Evolutionary conservation across 2,888 invertebrate species (phyloP).

Genomic region (Beris morrisii): DNA sequence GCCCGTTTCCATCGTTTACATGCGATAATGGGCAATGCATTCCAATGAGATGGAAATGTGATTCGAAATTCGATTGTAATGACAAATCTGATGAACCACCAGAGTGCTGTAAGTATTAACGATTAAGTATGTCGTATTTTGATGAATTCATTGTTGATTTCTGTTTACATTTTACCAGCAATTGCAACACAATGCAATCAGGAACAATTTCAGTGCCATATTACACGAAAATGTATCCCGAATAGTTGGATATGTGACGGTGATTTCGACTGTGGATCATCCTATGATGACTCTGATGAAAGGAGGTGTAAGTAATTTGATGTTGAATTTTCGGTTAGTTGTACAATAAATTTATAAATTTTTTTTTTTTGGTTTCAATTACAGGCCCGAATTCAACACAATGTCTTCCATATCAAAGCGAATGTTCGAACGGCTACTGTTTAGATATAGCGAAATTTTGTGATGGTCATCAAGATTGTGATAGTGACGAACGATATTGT

Average conservation of each 20-base stretch:
- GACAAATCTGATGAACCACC: conserved; percentile 64
- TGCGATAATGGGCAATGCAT: conserved; percentile 62
- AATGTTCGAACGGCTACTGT: conserved; percentile 61
- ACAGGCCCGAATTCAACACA: conserved; percentile 62
- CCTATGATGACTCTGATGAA: conserved; percentile 76
- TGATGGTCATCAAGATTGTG: conserved; percentile 54
- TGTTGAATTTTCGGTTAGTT: too few relatives aligned
- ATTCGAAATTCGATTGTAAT: conserved; percentile 62
- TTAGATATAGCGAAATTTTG: conserved; percentile 55
- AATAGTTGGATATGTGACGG: conserved; percentile 77
- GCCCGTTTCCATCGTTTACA: conserved; percentile 46
- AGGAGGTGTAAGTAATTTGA: conserved; percentile 63
- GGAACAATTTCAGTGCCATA: conserved; percentile 74
- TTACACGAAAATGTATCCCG: conserved; percentile 73
- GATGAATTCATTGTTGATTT: neutral
- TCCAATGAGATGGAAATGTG: conserved; percentile 63
- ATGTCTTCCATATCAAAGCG: conserved; percentile 69
- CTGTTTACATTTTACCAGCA: conserved; percentile 51
- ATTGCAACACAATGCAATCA: conserved; percentile 62
- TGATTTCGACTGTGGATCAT: conserved; percentile 71
- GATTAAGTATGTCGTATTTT: neutral
- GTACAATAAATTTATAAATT: too few relatives aligned
- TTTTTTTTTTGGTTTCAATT: too few relatives aligned
- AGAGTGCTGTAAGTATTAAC: conserved; percentile 59
- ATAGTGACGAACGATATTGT: conserved; percentile 54